A percentile compares a stretch with the other conserved stretches of the same genome.
Conservation (phyloP, 1,140 invertebrate species). For the Caerostris darwini region DNA sequence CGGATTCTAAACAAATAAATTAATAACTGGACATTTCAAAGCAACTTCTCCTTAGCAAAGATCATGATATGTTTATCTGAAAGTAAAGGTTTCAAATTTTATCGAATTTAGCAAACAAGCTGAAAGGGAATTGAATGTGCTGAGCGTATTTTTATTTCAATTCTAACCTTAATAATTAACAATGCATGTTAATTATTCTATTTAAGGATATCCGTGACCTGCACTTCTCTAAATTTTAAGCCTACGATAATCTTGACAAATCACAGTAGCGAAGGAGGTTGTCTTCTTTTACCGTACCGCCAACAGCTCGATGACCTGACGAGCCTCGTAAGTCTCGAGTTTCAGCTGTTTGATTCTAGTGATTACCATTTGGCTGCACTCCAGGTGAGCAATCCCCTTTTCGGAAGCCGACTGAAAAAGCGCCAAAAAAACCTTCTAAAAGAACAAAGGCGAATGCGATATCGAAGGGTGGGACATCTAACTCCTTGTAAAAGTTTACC, state of each 20-base stretch:
- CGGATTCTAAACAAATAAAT: no score
- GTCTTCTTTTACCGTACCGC: not conserved
- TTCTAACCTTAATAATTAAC: no score
- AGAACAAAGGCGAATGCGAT: constrained; percentile 27
- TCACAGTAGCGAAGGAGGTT: not conserved
- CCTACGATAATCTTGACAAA: not conserved
- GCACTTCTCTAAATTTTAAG: no score
- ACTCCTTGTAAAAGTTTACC: not conserved
- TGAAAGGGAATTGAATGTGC: no score
- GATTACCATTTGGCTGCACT: constrained; percentile 48
- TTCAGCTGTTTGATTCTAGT: constrained; percentile 12
- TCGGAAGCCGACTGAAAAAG: constrained; percentile 36
- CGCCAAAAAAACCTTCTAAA: not conserved
- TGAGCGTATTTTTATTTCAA: no score
- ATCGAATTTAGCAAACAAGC: no score
- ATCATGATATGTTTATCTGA: no score
- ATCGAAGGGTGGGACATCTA: not conserved
- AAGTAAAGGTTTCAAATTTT: no score
- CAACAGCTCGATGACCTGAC: not conserved
- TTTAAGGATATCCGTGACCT: no score
- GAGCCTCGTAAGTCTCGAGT: constrained; percentile 5
- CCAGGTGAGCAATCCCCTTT: constrained; percentile 22
- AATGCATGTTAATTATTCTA: no score
- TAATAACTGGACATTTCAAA: no score
- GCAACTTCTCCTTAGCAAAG: no score